Conservation (phyloP, 1,140 invertebrate species). For the Centruroides sculpturatus region DNA sequence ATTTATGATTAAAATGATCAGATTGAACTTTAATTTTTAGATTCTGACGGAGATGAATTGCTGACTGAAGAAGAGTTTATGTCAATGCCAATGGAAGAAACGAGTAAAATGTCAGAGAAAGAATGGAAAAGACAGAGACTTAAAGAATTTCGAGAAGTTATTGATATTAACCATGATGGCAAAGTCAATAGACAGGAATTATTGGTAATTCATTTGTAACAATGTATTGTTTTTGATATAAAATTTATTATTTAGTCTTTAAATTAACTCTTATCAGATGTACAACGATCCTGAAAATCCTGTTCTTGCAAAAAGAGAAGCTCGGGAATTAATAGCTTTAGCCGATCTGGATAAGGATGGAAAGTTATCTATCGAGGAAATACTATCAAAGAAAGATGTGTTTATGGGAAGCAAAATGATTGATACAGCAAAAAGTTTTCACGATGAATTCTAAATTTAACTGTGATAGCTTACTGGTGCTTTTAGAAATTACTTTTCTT, state of each 20-base stretch:
- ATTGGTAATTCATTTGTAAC: slow-evolving; percentile 33
- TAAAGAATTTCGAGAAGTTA: slow-evolving; percentile 49
- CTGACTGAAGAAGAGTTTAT: slow-evolving; percentile 62
- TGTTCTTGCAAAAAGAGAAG: slow-evolving; percentile 55
- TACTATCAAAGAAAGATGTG: slow-evolving; percentile 44
- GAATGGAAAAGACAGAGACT: slow-evolving; percentile 42
- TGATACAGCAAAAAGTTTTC: slow-evolving; percentile 58
- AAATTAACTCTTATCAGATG: slow-evolving; percentile 30
- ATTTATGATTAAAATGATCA: background rate
- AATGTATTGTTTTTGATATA: slow-evolving; percentile 6
- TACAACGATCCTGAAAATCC: slow-evolving; percentile 66
- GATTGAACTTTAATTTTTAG: slow-evolving; percentile 27
- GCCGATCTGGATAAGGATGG: slow-evolving; percentile 53
- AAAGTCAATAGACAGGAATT: slow-evolving; percentile 47
- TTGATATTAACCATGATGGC: slow-evolving; percentile 57
- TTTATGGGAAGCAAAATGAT: slow-evolving; percentile 56
- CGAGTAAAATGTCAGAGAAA: slow-evolving; percentile 13
- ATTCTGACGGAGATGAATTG: slow-evolving; percentile 53
- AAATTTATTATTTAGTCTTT: too few relatives aligned
- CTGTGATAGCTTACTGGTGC: too few relatives aligned
- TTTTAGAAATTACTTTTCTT: too few relatives aligned
- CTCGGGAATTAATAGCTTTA: slow-evolving; percentile 48
- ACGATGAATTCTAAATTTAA: slow-evolving; percentile 54
- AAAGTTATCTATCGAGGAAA: slow-evolving; percentile 48
- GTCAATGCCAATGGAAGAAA: slow-evolving; percentile 29